Percentiles rank a stretch among this genome's conserved stretches.
phyloP scores from a whole-genome alignment of 1,140 invertebrate genomes.

The Hormaphis cornu region DNA sequence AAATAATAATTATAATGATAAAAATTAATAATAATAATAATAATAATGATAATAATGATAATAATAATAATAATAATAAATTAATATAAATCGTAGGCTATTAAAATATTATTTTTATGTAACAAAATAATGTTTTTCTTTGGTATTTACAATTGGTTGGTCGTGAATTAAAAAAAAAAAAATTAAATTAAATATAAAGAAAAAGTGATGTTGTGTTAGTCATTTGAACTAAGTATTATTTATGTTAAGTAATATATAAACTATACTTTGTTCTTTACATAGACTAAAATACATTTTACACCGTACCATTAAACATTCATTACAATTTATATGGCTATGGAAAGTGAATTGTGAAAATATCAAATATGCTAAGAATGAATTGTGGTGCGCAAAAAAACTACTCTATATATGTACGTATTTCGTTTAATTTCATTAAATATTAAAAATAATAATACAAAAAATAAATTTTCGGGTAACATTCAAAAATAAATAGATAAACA shows the following conservation, averaged over 20 bases:
- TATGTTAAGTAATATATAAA: slow-evolving; percentile 1
- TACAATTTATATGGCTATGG: background rate
- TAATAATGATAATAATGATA: slow-evolving; percentile 4
- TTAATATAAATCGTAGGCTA: slow-evolving; percentile 19
- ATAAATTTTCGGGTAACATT: background rate
- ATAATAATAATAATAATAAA: slow-evolving; percentile 22
- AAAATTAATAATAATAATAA: slow-evolving; percentile 25
- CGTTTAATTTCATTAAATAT: background rate
- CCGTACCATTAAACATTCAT: background rate
- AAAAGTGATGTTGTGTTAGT: slow-evolving; percentile 15
- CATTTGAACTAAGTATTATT: background rate
- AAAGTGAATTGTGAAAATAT: background rate
- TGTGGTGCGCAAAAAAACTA: background rate
- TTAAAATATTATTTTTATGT: slow-evolving; percentile 15
- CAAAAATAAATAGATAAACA: background rate
- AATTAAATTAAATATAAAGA: background rate
- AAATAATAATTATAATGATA: no score
- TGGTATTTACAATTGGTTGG: slow-evolving; percentile 27
- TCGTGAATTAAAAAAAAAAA: background rate
- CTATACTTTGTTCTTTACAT: background rate
- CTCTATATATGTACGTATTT: background rate
- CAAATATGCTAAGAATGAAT: background rate
- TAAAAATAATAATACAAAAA: background rate
- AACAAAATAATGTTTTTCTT: slow-evolving; percentile 23
- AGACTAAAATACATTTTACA: background rate